Evolutionary conservation across 1,140 invertebrate species (phyloP), one percentile per base, ranked within the genome.

Genomic region (Micrasema minimum): DNA sequence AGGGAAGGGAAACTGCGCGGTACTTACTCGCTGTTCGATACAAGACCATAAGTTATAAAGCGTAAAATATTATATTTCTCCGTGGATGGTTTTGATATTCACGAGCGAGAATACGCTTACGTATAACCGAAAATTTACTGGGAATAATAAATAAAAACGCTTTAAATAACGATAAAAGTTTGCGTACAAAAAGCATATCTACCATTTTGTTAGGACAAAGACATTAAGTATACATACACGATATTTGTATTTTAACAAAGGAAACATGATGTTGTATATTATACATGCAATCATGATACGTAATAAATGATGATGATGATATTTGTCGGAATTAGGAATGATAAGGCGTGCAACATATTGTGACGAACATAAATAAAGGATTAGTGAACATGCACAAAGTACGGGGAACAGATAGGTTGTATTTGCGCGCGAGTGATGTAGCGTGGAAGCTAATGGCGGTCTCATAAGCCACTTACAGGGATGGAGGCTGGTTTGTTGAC

Each of bases 401-500:
- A 48, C 31, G 37, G 61, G 22, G 22, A 16, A 59, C 12, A 55
- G 66, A 51, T 14, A 35, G 53, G 51, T 20, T 18, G 66, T 55
- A 20, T 53, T 38, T 48, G 66, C 53, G 14, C 70, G 50, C 45
- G 31, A 26, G 50, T 26, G 61, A 20, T 16, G 46, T 61, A 57
- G 57, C 41, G 66, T 69, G 57, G 64, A 75, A 75, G 73, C 69
- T 69, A 51, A 87, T 91, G 90, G 90, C 90, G 87, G 90, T 91
- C 88, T 88, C 87, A 86, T 83, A 87, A 88, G 89, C 89, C 89
- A 92, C 91, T 91, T 91, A 93, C 96, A 84, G 98, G 98, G 87
- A 99, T 97, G 83, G 97, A 99, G 80, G 97, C 93, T 78, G 98
- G 98, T 91, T 99, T 99, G 90, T 99, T 97, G 82, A 99, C 93